Evolutionary conservation across 2,888 invertebrate genomes (phyloP).

Genomic region (Catocala nupta): DNA sequence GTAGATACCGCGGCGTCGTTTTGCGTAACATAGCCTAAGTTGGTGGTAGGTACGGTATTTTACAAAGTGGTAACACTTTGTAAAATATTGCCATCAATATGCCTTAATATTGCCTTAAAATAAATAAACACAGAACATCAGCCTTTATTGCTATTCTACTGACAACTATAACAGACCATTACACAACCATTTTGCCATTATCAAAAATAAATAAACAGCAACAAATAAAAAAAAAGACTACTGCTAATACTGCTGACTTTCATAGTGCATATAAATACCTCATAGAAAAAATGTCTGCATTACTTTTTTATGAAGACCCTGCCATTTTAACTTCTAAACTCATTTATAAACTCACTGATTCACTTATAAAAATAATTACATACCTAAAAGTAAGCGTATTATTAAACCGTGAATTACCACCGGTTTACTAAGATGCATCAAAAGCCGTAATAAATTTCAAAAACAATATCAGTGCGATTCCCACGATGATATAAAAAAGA

Average conservation of each 20-base stretch:
- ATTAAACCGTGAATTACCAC: no score
- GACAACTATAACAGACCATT: slow-evolving; percentile 1
- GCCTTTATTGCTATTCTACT: background rate
- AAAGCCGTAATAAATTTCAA: no score
- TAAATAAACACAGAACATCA: background rate
- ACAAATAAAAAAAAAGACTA: background rate
- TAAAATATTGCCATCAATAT: no score
- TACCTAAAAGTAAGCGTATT: no score
- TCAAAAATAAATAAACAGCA: background rate
- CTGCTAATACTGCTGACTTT: background rate
- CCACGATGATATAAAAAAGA: background rate
- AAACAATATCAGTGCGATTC: background rate
- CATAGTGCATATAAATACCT: background rate
- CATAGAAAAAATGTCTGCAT: background rate
- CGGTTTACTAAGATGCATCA: no score
- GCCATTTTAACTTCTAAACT: no score
- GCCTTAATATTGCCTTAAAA: background rate
- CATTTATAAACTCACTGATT: background rate
- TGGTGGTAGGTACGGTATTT: no score
- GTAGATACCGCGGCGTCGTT: no score
- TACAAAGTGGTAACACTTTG: no score
- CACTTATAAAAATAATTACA: background rate
- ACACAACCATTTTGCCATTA: background rate
- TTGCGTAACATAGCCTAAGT: no score
- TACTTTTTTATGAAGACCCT: background rate